A percentile compares a stretch with the other conserved stretches of the same genome.
Evolutionary conservation across 2,888 invertebrate species (phyloP).

Genomic region (Microplitis deprimator): DNA sequence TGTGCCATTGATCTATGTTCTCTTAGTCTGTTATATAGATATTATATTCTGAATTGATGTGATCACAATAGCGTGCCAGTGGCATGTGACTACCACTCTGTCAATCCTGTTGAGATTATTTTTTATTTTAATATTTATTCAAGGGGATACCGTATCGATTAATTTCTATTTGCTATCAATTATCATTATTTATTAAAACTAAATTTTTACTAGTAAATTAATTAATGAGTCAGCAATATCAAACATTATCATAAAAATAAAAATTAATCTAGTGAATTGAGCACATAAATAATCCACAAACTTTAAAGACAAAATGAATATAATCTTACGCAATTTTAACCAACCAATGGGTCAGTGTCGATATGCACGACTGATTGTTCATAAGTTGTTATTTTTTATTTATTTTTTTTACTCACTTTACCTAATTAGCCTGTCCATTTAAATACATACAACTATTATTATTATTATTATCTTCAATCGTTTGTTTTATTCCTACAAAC

Average conservation of each 20-base stretch:
- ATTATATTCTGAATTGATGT: conserved; percentile 48
- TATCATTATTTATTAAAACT: not conserved
- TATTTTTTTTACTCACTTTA: not conserved
- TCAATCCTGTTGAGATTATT: conserved; percentile 53
- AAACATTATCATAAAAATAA: not conserved
- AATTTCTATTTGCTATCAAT: not conserved
- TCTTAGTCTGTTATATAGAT: conserved; percentile 24
- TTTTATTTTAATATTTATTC: conserved; percentile 34
- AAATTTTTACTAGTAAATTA: not conserved
- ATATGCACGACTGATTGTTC: conserved; percentile 53
- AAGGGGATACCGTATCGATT: not conserved
- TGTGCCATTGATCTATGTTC: not conserved
- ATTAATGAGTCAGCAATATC: not conserved
- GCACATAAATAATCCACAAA: conserved; percentile 1
- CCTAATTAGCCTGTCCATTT: not conserved
- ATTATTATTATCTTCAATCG: too few species aligned
- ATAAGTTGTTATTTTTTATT: not conserved
- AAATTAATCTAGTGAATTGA: conserved; percentile 1
- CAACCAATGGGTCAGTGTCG: conserved; percentile 60
- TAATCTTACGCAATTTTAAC: conserved; percentile 35
- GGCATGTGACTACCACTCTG: conserved; percentile 63
- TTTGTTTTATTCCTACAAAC: too few species aligned
- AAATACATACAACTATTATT: not conserved
- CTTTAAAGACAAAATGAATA: conserved; percentile 18
- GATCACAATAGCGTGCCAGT: conserved; percentile 61